A percentile compares a stretch with the other conserved stretches of the same genome.
Conservation (phyloP, 1,140 invertebrate species). For the Coelopa frigida region DNA sequence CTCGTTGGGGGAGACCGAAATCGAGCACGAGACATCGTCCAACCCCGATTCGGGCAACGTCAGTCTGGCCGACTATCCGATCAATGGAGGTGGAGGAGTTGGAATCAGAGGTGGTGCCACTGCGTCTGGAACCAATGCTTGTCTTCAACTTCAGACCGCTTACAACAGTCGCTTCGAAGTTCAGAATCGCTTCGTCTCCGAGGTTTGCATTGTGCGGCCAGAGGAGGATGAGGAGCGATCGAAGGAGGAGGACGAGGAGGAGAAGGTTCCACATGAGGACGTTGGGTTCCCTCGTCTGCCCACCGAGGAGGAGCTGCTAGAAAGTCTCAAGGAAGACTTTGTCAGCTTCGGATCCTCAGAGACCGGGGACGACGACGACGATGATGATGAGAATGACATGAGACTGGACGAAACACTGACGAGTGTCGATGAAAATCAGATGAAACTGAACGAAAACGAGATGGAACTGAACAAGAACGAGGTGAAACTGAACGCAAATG, state of each 20-base stretch:
- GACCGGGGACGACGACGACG: too few species aligned
- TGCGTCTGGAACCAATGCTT: conserved; percentile 25
- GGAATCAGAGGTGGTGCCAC: neutral
- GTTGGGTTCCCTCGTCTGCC: conserved; percentile 31
- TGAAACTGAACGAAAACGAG: too few species aligned
- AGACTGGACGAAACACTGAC: neutral
- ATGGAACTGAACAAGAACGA: too few species aligned
- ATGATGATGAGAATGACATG: neutral
- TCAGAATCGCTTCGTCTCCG: conserved; percentile 26
- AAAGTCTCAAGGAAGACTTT: conserved; percentile 20
- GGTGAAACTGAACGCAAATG: too few species aligned
- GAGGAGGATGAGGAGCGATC: conserved; percentile 14
- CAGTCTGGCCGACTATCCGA: conserved; percentile 35
- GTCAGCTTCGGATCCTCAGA: too few species aligned
- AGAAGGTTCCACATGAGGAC: conserved; percentile 10
- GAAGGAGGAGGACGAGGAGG: conserved; percentile 9
- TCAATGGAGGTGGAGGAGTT: conserved; percentile 8
- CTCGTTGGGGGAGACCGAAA: too few species aligned
- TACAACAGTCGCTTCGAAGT: conserved; percentile 37
- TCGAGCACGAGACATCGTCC: conserved; percentile 38
- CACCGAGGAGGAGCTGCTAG: conserved; percentile 29
- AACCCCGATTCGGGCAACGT: conserved; percentile 42
- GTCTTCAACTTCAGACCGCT: conserved; percentile 22
- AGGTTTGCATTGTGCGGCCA: conserved; percentile 22
- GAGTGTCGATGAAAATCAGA: too few species aligned